These are phyloP conservation scores for Maccullochella peelii DNA, from an alignment of 2,113 vertebrate genomes.

Conservation along the genomic window DNA sequence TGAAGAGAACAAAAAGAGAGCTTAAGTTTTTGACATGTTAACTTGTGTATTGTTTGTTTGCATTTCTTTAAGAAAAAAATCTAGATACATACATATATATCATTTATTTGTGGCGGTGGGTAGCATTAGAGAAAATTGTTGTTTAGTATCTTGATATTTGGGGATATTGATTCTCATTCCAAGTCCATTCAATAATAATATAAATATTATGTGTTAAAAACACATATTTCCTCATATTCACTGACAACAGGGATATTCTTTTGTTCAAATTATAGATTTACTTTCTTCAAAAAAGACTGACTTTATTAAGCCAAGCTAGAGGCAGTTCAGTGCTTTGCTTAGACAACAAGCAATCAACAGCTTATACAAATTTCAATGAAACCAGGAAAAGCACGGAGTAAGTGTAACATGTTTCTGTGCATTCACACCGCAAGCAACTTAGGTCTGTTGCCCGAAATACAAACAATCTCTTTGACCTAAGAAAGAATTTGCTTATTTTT, in stretches of 20 bases:
- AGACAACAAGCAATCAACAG: slow-evolving; percentile 47
- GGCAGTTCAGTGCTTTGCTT: slow-evolving; percentile 38
- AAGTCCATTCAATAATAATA: slow-evolving; percentile 38
- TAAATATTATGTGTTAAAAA: slow-evolving; percentile 33
- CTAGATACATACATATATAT: slow-evolving; percentile 63
- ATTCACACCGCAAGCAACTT: slow-evolving; percentile 27
- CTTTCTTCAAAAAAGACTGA: slow-evolving; percentile 8
- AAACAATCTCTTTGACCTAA: neutral
- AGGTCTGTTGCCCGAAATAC: neutral
- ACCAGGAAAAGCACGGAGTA: slow-evolving; percentile 2
- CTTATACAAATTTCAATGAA: slow-evolving; percentile 5
- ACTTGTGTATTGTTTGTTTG: slow-evolving; percentile 78
- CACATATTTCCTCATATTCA: slow-evolving; percentile 7
- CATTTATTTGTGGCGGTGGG: slow-evolving; percentile 81
- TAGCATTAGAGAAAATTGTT: slow-evolving; percentile 80
- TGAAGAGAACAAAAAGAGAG: slow-evolving; percentile 68
- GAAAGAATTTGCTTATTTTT: neutral
- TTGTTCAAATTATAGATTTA: slow-evolving; percentile 3
- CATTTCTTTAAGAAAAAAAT: slow-evolving; percentile 73
- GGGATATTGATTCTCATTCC: slow-evolving; percentile 68
- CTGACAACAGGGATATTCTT: slow-evolving; percentile 7
- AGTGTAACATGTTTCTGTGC: slow-evolving; percentile 34
- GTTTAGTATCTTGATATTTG: slow-evolving; percentile 73
- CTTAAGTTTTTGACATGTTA: slow-evolving; percentile 68
- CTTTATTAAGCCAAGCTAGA: slow-evolving; percentile 19